Conservation (phyloP, 2,113 vertebrate genomes). For the Amphiprion percula region DNA sequence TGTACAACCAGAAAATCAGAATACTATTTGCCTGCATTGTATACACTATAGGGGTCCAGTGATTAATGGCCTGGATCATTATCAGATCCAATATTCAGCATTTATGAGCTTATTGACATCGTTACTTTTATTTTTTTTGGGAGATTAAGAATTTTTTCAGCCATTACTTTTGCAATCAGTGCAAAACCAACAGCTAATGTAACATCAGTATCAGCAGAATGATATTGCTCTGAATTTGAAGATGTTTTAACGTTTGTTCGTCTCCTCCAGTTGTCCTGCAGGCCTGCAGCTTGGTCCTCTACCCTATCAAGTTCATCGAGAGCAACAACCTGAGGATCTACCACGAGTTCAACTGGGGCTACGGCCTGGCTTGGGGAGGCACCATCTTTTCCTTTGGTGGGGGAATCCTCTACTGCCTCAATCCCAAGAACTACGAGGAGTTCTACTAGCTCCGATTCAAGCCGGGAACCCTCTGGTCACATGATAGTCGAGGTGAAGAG, state of each 20-base stretch:
- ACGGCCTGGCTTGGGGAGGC: slow-evolving; percentile 97
- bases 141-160: too few species aligned
- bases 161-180: too few species aligned
- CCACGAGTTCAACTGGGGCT: slow-evolving; percentile 99
- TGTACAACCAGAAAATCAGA: too few species aligned
- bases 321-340: slow-evolving; percentile 98
- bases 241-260: not conserved
- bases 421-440: slow-evolving; percentile 98
- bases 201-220: too few species aligned
- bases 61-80: too few species aligned
- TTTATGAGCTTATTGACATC: too few species aligned
- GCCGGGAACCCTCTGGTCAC: not conserved
- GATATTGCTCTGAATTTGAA: too few species aligned
- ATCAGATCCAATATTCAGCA: too few species aligned
- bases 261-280: slow-evolving; percentile 93
- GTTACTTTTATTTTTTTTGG: too few species aligned
- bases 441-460: slow-evolving; percentile 88
- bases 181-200: too few species aligned
- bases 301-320: slow-evolving; percentile 99
- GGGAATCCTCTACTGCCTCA: slow-evolving; percentile 97
- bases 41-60: too few species aligned
- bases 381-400: slow-evolving; percentile 99
- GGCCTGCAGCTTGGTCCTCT: slow-evolving; percentile 96
- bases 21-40: too few species aligned
- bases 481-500: not conserved